Base-by-base conservation (phyloP, 2,888 invertebrate genomes). In the Resseliella maxima region DNA sequence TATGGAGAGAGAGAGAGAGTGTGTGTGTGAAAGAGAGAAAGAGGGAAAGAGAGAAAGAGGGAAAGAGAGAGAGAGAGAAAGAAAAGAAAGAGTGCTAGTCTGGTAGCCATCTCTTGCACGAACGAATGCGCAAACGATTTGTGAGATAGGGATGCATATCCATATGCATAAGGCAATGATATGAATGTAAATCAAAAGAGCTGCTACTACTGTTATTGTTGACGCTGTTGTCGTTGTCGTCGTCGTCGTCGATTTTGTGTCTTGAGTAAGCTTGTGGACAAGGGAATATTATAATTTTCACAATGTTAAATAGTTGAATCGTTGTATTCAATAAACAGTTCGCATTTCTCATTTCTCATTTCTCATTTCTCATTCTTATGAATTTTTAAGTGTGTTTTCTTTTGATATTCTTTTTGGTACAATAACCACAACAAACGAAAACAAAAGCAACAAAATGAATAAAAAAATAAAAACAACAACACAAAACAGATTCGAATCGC, bases 271-370 rank as follows among this genome's bases (percentile, higher is more conserved):
- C 72, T 35, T 2, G 31, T 72, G 72, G 72, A 72, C 31, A 72
- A 72, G 2, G 72, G 35, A 72, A 72, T 72, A 72, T 72, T 72
- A 72, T 72, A 72, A 72, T 72, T 72, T 72, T 31, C 72, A 72
- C 31, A 72, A 72, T 72, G 72, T 27, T 31, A 5, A 72, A 18
- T 15, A 18, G 72, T 35, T 72, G 72, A 72, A 72, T 31, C 72
- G 72, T 72, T 72, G 31, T 31, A 50, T 59, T 59, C 35, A 35
- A 72, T 72, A 31, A 72, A 31, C 72, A 12, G 72, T 31, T 72
- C 15, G 15, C 72, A 72, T 72, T 72, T 72, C 72, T 50, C 21
- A 18, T 50, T 12, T 18, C 21, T 21, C 50, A 12, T 8, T 50
- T 6, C 50, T 2, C 21, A 18, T 50, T 50, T 50, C 21, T 72